These are phyloP conservation scores for Apistogramma diplotaenia DNA, from an alignment of 2,113 vertebrate genomes.

Conservation along the genomic window DNA sequence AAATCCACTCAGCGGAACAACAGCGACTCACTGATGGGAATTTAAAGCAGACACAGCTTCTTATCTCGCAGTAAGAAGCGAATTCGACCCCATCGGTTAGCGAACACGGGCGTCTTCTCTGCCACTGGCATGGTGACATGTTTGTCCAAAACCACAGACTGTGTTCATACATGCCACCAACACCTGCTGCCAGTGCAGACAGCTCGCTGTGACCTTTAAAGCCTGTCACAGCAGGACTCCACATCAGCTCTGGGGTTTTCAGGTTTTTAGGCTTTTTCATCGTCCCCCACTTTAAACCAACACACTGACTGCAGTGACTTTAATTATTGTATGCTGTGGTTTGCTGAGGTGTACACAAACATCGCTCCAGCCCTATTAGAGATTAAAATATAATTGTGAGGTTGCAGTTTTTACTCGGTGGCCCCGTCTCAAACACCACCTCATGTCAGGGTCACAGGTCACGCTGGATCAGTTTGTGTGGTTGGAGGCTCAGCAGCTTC, in stretches of 20 bases:
- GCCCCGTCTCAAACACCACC: no score
- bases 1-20: background rate
- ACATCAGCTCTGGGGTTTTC: background rate
- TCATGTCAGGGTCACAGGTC: background rate
- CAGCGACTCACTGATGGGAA: background rate
- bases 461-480: background rate
- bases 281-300: background rate
- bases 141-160: background rate
- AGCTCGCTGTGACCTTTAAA: background rate
- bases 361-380: no score
- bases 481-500: background rate
- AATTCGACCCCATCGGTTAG: background rate
- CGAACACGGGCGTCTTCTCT: background rate
- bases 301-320: background rate
- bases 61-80: background rate
- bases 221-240: background rate
- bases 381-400: no score
- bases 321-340: background rate
- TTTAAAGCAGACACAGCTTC: background rate
- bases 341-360: no score
- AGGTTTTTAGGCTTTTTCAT: background rate
- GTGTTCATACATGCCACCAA: accelerated
- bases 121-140: background rate
- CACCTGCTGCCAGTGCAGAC: background rate
- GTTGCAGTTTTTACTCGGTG: no score